A percentile compares a stretch with the other conserved stretches of the same genome.
phyloP scores from a whole-genome alignment of 2,888 invertebrate genomes.

The Eulithis prunata region DNA sequence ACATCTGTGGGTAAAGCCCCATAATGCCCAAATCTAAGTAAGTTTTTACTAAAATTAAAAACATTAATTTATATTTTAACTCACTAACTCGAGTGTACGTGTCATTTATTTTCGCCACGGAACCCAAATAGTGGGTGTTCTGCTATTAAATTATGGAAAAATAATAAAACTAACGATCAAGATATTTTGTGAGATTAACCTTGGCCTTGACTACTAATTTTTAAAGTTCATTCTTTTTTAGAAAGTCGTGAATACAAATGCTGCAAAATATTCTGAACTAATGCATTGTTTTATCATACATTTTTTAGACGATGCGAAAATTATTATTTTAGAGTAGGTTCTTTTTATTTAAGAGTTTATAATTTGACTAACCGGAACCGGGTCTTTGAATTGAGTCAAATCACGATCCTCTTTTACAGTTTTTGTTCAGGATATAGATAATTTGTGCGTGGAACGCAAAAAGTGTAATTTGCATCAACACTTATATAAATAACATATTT shows the following conservation, averaged over 20 bases:
- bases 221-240: constrained; percentile 2
- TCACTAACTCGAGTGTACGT: no score
- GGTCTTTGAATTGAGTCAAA: constrained; percentile 11
- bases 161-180: constrained; percentile 12
- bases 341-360: neutral
- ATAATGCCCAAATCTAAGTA: no score
- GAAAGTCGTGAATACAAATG: neutral
- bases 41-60: no score
- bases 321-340: no score
- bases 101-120: no score
- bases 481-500: constrained; percentile 12
- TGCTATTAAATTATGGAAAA: constrained; percentile 4
- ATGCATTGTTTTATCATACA: no score
- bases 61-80: no score
- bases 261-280: no score
- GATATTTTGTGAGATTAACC: constrained; percentile 3
- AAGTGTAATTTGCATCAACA: constrained; percentile 27
- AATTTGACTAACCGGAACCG: constrained; percentile 23
- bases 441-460: constrained; percentile 14
- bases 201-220: constrained; percentile 10
- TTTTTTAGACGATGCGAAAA: no score
- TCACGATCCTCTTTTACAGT: neutral
- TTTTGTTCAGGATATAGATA: constrained; percentile 7
- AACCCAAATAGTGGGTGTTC: neutral
- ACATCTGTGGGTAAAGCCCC: no score